Base-by-base conservation (phyloP, 2,113 vertebrate genomes). In the Microtus oregoni region DNA sequence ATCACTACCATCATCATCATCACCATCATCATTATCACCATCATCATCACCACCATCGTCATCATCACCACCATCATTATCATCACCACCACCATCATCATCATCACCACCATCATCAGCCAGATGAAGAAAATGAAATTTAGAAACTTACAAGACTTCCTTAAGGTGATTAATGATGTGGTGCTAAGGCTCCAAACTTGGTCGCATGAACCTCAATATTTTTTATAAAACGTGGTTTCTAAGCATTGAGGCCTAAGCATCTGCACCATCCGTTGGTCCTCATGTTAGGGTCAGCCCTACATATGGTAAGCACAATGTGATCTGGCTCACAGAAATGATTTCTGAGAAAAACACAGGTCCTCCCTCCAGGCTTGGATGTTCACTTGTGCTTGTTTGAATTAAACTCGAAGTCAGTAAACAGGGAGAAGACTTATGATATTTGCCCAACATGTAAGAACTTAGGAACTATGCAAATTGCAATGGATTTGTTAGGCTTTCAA, bases 391-490 rank as follows among this genome's bases (percentile, higher is more conserved):
- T 82, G 92, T 41, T 35, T 83, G 63, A 91, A 91, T 91, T 94
- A 94, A 94, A 94, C 41, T 89, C 67, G 89, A 92, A 96, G 70
- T 44, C 63, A 61, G 93, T 47, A 91, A 44, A 91, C 83, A 91
- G 30, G 26, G 68, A 91, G 63, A 90, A 94, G 91, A 93, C 44
- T 83, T 88, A 77, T 0, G 30, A 83, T 20, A 6, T 89, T 95
- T 94, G 90, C 68, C 47, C 86, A 95, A 44, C 30, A 63, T 92
- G 61, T 96, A 90, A 95, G 89, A 95, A 96, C 61, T 38, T 72
- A 87, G 79, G 28, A 91, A 22, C 55, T 95, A 79, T 91, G 78
- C n/a, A 97, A 90, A 95, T 94, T 93, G 88, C 41, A 96, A 85
- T 87, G 41, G 19, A 86, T 90, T 73, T 95, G 44, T 96, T 96